Percentiles rank a stretch among this genome's conserved stretches.
Conservation (phyloP, 2,797 vertebrate species). For the Mus spretus region DNA sequence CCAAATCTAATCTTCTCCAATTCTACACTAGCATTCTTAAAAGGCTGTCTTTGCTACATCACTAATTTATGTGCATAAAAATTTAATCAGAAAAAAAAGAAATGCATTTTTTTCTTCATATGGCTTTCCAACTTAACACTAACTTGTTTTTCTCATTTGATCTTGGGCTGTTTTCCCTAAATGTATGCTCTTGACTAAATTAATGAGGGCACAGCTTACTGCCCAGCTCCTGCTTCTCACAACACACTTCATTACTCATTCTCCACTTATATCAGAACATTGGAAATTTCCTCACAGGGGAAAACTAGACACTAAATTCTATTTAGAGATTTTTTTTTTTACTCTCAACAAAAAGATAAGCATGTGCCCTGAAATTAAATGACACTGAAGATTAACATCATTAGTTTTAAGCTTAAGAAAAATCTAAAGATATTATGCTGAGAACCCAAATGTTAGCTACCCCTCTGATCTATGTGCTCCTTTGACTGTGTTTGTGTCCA, state of each 20-base stretch:
- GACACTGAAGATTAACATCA: neutral
- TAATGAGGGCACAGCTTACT: neutral
- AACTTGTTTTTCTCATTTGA: slow-evolving; percentile 13
- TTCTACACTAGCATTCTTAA: neutral
- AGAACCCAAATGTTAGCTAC: slow-evolving; percentile 9
- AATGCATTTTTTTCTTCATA: neutral
- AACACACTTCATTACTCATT: neutral
- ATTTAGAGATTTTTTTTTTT: neutral
- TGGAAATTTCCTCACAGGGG: neutral
- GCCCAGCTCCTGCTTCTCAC: neutral
- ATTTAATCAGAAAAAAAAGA: neutral
- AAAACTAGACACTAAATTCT: neutral
- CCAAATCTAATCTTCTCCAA: neutral
- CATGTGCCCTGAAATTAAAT: neutral
- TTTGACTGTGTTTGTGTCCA: neutral
- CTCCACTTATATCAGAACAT: neutral
- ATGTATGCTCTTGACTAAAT: neutral
- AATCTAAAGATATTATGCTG: neutral
- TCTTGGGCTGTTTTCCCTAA: neutral
- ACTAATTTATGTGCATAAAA: neutral
- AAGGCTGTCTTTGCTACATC: neutral
- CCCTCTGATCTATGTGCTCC: neutral
- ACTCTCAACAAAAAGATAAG: neutral
- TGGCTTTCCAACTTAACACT: neutral
- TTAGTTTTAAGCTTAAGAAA: slow-evolving; percentile 36